Evolutionary conservation across 2,797 vertebrate genomes (phyloP).

Genomic region (Dicrostonyx torquatus): DNA sequence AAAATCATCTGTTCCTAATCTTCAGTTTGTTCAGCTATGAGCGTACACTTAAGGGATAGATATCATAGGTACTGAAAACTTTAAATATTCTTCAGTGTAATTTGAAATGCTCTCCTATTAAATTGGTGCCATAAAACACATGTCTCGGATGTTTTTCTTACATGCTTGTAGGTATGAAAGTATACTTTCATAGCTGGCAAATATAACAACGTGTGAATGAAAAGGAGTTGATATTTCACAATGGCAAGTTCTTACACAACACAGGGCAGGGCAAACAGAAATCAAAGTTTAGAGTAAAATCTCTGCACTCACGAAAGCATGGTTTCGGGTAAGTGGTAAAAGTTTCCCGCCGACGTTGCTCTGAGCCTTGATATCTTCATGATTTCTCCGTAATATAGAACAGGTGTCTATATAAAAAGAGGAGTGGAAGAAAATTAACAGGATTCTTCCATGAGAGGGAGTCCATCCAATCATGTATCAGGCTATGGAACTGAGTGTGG

Average conservation of each 20-base stretch:
- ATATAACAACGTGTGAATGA: not conserved
- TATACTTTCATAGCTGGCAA: not conserved
- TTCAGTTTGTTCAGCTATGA: not conserved
- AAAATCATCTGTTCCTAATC: conserved; percentile 73
- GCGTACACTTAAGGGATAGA: not conserved
- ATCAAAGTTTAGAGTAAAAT: not conserved
- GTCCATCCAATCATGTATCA: not conserved
- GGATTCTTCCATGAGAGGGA: not conserved
- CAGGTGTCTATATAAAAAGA: not conserved
- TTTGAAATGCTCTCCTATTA: conserved; percentile 21
- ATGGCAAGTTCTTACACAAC: not conserved
- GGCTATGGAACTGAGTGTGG: not conserved
- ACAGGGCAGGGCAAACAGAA: not conserved
- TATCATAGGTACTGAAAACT: conserved; percentile 1
- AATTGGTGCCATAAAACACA: not conserved
- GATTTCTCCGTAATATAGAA: not conserved
- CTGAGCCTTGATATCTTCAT: not conserved
- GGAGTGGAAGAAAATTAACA: not conserved
- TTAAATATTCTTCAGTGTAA: not conserved
- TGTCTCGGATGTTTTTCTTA: not conserved
- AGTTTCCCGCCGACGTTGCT: not conserved
- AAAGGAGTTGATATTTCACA: conserved; percentile 2
- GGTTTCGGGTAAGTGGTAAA: not conserved
- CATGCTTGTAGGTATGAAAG: conserved; percentile 29
- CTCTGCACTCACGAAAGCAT: not conserved